Percentiles rank a stretch among this genome's conserved stretches.
These are phyloP conservation scores for Ia io DNA, from an alignment of 2,113 vertebrate species.

Conservation along the genomic window DNA sequence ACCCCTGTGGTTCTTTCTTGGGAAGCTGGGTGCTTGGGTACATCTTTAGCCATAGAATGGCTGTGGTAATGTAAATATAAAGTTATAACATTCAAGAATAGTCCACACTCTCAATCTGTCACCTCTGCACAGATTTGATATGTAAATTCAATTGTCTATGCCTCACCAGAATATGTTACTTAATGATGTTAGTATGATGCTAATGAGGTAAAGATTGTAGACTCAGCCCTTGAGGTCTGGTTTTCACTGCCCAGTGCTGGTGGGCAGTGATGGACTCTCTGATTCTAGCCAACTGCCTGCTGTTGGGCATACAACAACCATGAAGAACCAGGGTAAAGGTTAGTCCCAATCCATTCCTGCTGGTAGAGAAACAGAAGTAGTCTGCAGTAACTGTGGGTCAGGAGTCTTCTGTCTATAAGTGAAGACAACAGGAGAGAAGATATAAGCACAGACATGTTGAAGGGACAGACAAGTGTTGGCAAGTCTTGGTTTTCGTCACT, in stretches of 20 bases:
- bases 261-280: not conserved
- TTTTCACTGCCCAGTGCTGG: not conserved
- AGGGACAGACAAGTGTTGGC: not conserved
- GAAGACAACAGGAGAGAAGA: not conserved
- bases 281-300: not conserved
- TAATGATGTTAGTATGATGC: not conserved
- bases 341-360: not conserved
- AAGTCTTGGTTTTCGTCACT: not conserved
- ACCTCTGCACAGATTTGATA: not conserved
- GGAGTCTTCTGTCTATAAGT: not conserved
- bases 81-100: not conserved
- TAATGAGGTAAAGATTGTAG: not conserved
- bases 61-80: not conserved
- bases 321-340: not conserved
- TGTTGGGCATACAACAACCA: not conserved
- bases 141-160: not conserved
- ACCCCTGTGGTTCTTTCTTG: not conserved
- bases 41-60: not conserved
- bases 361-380: not conserved
- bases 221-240: not conserved
- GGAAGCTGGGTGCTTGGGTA: not conserved
- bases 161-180: not conserved
- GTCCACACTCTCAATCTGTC: not conserved
- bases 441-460: not conserved
- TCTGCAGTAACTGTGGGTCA: not conserved